These are phyloP conservation scores for Stenodera caucasica DNA, from an alignment of 2,888 invertebrate genomes.

Conservation along the genomic window DNA sequence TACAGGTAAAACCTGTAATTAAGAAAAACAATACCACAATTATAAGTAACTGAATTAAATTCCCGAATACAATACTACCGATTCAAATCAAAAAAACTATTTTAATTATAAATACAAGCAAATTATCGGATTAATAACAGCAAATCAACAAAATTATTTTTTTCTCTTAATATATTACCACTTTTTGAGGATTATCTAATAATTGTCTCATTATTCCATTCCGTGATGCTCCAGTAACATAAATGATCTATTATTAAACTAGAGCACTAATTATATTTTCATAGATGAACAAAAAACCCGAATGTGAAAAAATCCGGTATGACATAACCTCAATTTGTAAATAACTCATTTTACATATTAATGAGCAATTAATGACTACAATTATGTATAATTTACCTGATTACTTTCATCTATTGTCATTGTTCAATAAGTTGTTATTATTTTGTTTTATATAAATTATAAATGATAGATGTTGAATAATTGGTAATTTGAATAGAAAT, in stretches of 20 bases:
- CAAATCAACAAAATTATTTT: neutral
- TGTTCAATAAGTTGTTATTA: neutral
- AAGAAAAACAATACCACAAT: constrained; percentile 1
- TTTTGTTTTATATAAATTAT: neutral
- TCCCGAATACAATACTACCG: too few relatives aligned
- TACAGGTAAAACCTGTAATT: constrained; percentile 61
- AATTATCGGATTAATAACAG: neutral
- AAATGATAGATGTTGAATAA: constrained; percentile 4
- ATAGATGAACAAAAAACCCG: neutral
- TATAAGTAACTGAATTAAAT: too few relatives aligned
- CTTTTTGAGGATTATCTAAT: neutral
- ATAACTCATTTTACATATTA: neutral
- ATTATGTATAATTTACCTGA: constrained; percentile 24
- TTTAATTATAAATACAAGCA: too few relatives aligned
- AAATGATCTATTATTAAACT: constrained; percentile 8
- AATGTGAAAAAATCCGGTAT: neutral
- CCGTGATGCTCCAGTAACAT: neutral
- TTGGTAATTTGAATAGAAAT: constrained; percentile 1
- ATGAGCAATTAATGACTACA: neutral
- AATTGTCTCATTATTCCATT: neutral
- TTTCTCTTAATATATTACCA: neutral
- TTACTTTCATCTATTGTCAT: constrained; percentile 23
- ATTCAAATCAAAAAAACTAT: too few relatives aligned
- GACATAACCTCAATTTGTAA: constrained; percentile 25
- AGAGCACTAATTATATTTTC: neutral